phyloP scores from a whole-genome alignment of 2,888 invertebrate species.

The Drosophila cracens region DNA sequence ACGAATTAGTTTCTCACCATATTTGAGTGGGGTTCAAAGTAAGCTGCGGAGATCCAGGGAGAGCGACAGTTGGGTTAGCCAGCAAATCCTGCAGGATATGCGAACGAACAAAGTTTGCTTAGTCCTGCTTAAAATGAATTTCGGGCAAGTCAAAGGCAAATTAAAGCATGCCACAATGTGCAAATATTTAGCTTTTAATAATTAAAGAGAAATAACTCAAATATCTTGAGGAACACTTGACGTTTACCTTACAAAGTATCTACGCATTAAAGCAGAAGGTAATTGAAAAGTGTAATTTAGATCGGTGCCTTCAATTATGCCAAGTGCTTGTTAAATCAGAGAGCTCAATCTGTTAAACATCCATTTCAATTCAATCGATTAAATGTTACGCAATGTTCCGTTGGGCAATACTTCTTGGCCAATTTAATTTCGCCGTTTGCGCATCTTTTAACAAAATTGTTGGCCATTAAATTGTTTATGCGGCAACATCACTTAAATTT shows the following conservation, averaged over 20 bases:
- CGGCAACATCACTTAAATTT: constrained; percentile 56
- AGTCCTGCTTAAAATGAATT: constrained; percentile 22
- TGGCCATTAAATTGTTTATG: constrained; percentile 74
- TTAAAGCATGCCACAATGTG: background rate
- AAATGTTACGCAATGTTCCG: constrained; percentile 4
- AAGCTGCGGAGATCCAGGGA: background rate
- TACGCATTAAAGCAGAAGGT: background rate
- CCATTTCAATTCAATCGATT: constrained; percentile 14
- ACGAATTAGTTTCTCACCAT: constrained; percentile 54
- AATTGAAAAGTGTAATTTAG: constrained; percentile 3
- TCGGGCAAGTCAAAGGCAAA: constrained; percentile 5
- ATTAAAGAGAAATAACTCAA: constrained; percentile 7
- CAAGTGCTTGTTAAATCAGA: background rate
- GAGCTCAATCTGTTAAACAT: background rate
- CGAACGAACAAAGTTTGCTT: constrained; percentile 18
- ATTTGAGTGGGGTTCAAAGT: constrained; percentile 25
- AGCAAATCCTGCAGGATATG: constrained; percentile 11
- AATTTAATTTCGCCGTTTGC: constrained; percentile 56
- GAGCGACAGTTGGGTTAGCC: constrained; percentile 3
- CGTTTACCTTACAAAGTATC: background rate
- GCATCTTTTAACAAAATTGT: constrained; percentile 67
- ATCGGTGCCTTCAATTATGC: background rate
- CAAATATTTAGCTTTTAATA: constrained; percentile 5
- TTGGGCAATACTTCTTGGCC: constrained; percentile 15
- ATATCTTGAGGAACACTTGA: background rate